Conservation (phyloP, 2,888 invertebrate species). For the Diarsia rubi region DNA sequence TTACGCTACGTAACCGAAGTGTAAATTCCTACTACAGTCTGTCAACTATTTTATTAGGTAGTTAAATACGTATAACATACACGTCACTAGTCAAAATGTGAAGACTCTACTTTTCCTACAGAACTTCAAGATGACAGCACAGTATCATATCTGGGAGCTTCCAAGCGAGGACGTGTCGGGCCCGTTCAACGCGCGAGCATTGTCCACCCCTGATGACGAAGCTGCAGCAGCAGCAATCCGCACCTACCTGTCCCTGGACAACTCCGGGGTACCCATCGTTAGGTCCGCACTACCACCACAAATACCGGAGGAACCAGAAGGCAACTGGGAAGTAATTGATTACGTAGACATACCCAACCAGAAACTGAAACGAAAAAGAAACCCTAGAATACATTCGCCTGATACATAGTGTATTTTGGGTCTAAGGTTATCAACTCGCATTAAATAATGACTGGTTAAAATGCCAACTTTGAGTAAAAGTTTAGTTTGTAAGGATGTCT, state of each 20-base stretch:
- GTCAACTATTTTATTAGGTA: background rate
- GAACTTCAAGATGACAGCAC: conserved; percentile 92
- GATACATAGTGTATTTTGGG: conserved; percentile 24
- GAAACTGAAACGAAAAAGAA: conserved; percentile 47
- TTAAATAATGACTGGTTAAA: conserved; percentile 9
- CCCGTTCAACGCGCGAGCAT: conserved; percentile 92
- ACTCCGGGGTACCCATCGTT: conserved; percentile 91
- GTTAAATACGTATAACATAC: background rate
- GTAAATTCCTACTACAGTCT: background rate
- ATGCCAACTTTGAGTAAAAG: conserved; percentile 19
- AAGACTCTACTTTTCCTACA: conserved; percentile 65
- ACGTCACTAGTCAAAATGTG: background rate
- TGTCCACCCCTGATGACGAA: conserved; percentile 87
- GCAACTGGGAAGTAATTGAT: conserved; percentile 93
- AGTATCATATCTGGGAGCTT: conserved; percentile 87
- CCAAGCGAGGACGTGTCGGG: conserved; percentile 91
- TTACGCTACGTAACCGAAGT: background rate
- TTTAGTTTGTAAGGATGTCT: conserved; percentile 18
- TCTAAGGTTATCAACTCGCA: background rate
- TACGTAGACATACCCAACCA: conserved; percentile 90
- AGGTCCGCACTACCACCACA: conserved; percentile 90
- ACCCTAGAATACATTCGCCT: conserved; percentile 26
- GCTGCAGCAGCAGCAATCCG: conserved; percentile 88
- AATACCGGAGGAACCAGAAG: conserved; percentile 88
- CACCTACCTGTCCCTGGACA: conserved; percentile 91